Conservation (phyloP, 1,140 invertebrate species). For the Drosophila oshimai region DNA sequence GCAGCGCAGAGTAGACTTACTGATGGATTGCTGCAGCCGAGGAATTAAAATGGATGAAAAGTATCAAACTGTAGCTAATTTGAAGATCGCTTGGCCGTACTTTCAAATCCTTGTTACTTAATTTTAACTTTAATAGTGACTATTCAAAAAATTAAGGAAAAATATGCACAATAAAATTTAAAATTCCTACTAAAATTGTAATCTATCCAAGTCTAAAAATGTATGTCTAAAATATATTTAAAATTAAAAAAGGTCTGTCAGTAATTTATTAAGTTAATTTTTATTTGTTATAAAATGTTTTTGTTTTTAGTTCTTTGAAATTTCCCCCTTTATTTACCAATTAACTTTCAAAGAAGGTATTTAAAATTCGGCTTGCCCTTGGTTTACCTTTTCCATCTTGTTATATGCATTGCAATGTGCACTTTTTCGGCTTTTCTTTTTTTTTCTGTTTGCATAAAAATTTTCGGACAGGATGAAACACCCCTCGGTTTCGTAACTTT, state of each 20-base stretch:
- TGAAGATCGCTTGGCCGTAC: background rate
- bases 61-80: background rate
- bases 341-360: background rate
- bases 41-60: background rate
- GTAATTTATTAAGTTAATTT: too few species aligned
- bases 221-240: too few species aligned
- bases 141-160: too few species aligned
- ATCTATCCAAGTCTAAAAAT: too few species aligned
- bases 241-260: too few species aligned
- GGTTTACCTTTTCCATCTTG: background rate
- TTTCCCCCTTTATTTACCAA: too few species aligned
- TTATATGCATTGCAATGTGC: slow-evolving; percentile 19
- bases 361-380: background rate
- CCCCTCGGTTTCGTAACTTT: background rate
- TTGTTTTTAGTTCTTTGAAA: too few species aligned
- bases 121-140: too few species aligned
- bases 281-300: too few species aligned
- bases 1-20: background rate
- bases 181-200: too few species aligned
- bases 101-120: too few species aligned
- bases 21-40: background rate
- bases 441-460: slow-evolving; percentile 14
- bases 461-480: slow-evolving; percentile 11
- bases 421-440: background rate
- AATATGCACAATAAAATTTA: too few species aligned